Conservation (phyloP, 2,888 invertebrate genomes). For the Volucella bombylans region DNA sequence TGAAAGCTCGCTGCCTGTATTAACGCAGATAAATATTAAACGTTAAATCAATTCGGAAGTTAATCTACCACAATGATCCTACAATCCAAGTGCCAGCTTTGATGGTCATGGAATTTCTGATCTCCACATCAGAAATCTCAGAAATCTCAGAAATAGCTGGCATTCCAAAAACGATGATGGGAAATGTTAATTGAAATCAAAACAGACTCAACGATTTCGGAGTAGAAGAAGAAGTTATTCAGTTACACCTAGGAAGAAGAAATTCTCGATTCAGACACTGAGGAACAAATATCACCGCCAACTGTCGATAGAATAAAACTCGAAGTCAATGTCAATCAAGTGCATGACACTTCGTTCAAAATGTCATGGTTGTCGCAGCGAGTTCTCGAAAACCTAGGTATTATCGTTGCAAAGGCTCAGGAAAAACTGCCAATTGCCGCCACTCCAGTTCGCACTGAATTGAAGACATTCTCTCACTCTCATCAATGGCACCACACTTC, state of each 20-base stretch:
- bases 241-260: slow-evolving; percentile 70
- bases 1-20: slow-evolving; percentile 88
- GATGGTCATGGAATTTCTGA: slow-evolving; percentile 88
- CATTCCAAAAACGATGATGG: slow-evolving; percentile 77
- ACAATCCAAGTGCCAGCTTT: slow-evolving; percentile 88
- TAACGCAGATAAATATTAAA: slow-evolving; percentile 91
- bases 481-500: slow-evolving; percentile 86
- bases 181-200: slow-evolving; percentile 74
- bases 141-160: slow-evolving; percentile 86
- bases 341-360: slow-evolving; percentile 75
- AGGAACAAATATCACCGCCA: slow-evolving; percentile 20
- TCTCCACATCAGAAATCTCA: slow-evolving; percentile 86
- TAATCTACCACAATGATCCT: slow-evolving; percentile 89
- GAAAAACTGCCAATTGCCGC: slow-evolving; percentile 83
- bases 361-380: slow-evolving; percentile 85
- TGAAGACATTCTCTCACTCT: slow-evolving; percentile 88
- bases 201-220: slow-evolving; percentile 75
- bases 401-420: slow-evolving; percentile 48
- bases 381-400: slow-evolving; percentile 84
- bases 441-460: slow-evolving; percentile 89
- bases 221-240: slow-evolving; percentile 76
- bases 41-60: slow-evolving; percentile 87
- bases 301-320: slow-evolving; percentile 63
- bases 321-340: slow-evolving; percentile 34
- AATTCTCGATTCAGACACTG: slow-evolving; percentile 77